Base-by-base conservation (phyloP, 1,140 invertebrate genomes). In the Aphaenogaster rudis region DNA sequence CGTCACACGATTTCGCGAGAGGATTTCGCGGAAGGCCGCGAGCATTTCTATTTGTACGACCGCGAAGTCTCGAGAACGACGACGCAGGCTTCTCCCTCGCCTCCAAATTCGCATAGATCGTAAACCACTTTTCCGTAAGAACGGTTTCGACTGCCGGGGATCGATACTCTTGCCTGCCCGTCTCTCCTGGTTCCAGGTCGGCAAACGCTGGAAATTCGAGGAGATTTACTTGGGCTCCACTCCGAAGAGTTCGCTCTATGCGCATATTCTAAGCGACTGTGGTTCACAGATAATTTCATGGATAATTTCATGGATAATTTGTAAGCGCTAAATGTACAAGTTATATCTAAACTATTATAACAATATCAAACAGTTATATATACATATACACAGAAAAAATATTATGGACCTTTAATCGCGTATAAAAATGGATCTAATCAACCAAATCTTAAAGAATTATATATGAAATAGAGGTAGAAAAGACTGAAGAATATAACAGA, bases 11-110 rank as follows among this genome's bases (percentile, higher is more conserved):
- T 39, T 86, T 88, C 74, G 36, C 59, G 39, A 69, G 61, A 84
- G 45, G n/a, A 66, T 66, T 52, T 66, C 77, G 17, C 45, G 63
- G 3, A 54, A 28, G 11, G 36, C 17, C 69, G 42, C n/a, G 50
- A 63, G 48, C 67, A 13, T 72, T 74, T 86, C 66, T 80, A 84
- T 84, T 84, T 76, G 69, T n/a, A 21, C 61, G 74, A 86, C 86
- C 48, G 63, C 54, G 48, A 64, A 71, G 61, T 17, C 52, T 21
- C 6, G 13, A 15, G 33, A 39, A 67, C 33, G 50, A 6, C 45
- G 48, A 13, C 11, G 39, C 48, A 21, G 42, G 15, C n/a, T 50
- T 80, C 48, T 69, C 78, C 63, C 13, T 52, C 42, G 9, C 45
- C 36, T 54, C 63, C 48, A 7, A 67, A 64, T 33, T 48, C 80